phyloP scores from a whole-genome alignment of 1,140 invertebrate genomes.

The Odontomachus brunneus region DNA sequence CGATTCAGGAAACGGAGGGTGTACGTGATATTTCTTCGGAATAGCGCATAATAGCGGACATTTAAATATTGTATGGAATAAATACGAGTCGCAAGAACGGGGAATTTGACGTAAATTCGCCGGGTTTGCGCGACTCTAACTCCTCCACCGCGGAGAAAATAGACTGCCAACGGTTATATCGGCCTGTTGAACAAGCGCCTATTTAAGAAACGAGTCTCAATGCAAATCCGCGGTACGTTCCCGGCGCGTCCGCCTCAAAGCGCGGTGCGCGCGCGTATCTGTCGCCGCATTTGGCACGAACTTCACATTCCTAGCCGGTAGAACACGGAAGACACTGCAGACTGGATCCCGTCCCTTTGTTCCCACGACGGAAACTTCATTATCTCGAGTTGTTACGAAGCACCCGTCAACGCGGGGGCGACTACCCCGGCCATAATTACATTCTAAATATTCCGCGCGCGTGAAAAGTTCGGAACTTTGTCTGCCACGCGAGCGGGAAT shows the following conservation, averaged over 20 bases:
- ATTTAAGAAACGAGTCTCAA: constrained; percentile 54
- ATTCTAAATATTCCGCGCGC: constrained; percentile 33
- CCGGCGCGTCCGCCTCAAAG: constrained; percentile 28
- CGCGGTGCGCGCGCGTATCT: constrained; percentile 19
- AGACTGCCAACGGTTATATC: constrained; percentile 38
- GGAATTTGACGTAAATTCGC: constrained; percentile 24
- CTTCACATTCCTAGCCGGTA: constrained; percentile 28
- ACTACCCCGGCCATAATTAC: constrained; percentile 39
- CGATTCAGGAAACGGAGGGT: not conserved
- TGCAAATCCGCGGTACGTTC: constrained; percentile 49
- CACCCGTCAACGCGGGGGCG: constrained; percentile 19
- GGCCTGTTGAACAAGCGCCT: constrained; percentile 47
- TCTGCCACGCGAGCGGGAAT: not conserved
- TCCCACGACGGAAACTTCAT: constrained; percentile 42
- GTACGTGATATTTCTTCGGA: not conserved
- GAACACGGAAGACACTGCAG: constrained; percentile 4
- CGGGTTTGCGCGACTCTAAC: not conserved
- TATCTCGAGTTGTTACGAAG: constrained; percentile 51
- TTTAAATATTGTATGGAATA: constrained; percentile 30
- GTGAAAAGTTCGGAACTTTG: constrained; percentile 44
- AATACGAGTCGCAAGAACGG: not conserved
- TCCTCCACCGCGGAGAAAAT: constrained; percentile 13
- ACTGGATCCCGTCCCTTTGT: constrained; percentile 40
- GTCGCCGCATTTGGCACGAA: constrained; percentile 45
- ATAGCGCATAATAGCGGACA: not conserved